These are phyloP conservation scores for Phengaris alcon DNA, from an alignment of 2,888 invertebrate genomes.

Conservation along the genomic window DNA sequence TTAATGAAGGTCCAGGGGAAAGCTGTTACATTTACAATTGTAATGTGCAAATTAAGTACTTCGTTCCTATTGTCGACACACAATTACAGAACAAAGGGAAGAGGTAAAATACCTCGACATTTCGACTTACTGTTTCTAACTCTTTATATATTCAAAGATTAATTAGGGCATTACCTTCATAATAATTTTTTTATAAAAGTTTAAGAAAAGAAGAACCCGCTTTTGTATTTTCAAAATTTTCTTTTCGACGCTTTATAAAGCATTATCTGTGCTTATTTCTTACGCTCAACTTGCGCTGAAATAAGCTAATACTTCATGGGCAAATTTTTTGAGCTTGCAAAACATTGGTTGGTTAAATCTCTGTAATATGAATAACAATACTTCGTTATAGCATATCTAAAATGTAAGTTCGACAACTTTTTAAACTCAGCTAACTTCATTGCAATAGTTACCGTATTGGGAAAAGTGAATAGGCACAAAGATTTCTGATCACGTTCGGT, in stretches of 20 bases:
- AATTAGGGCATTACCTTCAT: background rate
- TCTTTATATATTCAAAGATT: background rate
- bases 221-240: too few species aligned
- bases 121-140: background rate
- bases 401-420: constrained; percentile 18
- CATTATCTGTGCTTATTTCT: too few species aligned
- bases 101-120: background rate
- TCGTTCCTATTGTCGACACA: background rate
- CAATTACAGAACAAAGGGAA: constrained; percentile 3
- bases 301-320: too few species aligned
- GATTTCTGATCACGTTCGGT: constrained; percentile 65
- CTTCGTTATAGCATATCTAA: background rate
- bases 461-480: constrained; percentile 65
- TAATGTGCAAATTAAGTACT: background rate
- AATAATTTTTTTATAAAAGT: background rate
- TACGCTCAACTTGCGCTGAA: too few species aligned
- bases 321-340: too few species aligned
- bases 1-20: constrained; percentile 5
- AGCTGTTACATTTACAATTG: constrained; percentile 7
- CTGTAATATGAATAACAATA: background rate
- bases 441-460: constrained; percentile 31
- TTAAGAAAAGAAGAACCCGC: too few species aligned
- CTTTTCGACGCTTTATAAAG: too few species aligned
- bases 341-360: background rate
- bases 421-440: constrained; percentile 22